A percentile compares a stretch with the other conserved stretches of the same genome.
These are phyloP conservation scores for Sarcophaga peregrina DNA, from an alignment of 1,140 invertebrate genomes.

Conservation along the genomic window DNA sequence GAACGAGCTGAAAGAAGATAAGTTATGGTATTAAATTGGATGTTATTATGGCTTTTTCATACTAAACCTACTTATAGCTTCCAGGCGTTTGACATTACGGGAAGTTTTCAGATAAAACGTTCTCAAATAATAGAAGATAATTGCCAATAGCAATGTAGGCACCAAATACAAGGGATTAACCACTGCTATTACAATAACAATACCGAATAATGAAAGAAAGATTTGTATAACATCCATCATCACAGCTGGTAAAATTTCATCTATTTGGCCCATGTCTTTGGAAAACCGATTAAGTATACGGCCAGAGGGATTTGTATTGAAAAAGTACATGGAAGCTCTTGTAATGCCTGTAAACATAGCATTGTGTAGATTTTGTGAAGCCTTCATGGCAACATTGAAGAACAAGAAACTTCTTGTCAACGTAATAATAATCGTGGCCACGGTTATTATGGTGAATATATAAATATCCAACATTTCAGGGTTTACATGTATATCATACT, in stretches of 20 bases:
- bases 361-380: slow-evolving; percentile 80
- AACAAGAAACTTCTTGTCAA: slow-evolving; percentile 74
- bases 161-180: slow-evolving; percentile 82
- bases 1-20: slow-evolving; percentile 72
- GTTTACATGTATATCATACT: slow-evolving; percentile 53
- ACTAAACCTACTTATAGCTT: slow-evolving; percentile 83
- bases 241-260: slow-evolving; percentile 83
- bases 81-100: slow-evolving; percentile 86
- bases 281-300: slow-evolving; percentile 84
- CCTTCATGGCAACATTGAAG: slow-evolving; percentile 77
- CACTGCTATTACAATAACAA: slow-evolving; percentile 79
- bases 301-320: slow-evolving; percentile 82
- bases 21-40: background rate
- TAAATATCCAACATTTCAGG: slow-evolving; percentile 62
- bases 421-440: slow-evolving; percentile 72
- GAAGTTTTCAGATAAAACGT: slow-evolving; percentile 85
- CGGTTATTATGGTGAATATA: slow-evolving; percentile 71
- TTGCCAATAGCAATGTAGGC: slow-evolving; percentile 75
- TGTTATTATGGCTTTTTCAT: background rate
- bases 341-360: slow-evolving; percentile 82
- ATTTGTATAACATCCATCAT: slow-evolving; percentile 83
- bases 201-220: slow-evolving; percentile 77
- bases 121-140: slow-evolving; percentile 81
- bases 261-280: slow-evolving; percentile 87
- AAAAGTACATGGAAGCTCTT: slow-evolving; percentile 83